Evolutionary conservation across 1,140 invertebrate genomes (phyloP).

Genomic region (Pomacea maculata): DNA sequence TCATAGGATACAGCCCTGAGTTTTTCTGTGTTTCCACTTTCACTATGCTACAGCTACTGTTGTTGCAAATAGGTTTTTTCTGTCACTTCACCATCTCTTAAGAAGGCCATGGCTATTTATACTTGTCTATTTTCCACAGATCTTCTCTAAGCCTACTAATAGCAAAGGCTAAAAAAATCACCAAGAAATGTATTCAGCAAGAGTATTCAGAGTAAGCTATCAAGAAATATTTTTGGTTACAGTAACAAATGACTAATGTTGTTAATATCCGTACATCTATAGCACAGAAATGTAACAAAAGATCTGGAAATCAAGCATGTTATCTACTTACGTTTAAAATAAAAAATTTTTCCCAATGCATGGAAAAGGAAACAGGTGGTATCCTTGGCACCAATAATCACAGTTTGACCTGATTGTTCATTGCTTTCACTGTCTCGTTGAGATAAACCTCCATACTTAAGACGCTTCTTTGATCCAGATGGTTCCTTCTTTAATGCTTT

Average conservation of each 20-base stretch:
- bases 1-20: no score
- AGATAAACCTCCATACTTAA: slow-evolving; percentile 24
- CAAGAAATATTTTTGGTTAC: background rate
- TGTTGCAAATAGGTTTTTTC: no score
- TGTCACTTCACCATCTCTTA: no score
- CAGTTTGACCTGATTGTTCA: slow-evolving; percentile 18
- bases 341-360: slow-evolving; percentile 63
- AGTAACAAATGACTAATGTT: background rate
- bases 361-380: slow-evolving; percentile 60
- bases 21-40: no score
- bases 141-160: no score
- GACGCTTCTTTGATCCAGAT: slow-evolving; percentile 21
- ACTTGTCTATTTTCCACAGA: no score
- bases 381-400: slow-evolving; percentile 58
- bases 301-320: background rate
- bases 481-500: slow-evolving; percentile 26
- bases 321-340: slow-evolving; percentile 61
- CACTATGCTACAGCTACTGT: no score
- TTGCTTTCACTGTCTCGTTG: slow-evolving; percentile 18
- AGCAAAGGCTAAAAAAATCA: no score
- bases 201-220: background rate
- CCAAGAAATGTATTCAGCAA: background rate
- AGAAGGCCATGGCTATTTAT: no score
- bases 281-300: background rate
- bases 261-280: background rate